A percentile compares a stretch with the other conserved stretches of the same genome.
Evolutionary conservation across 2,113 vertebrate species (phyloP).

Genomic region (Prionailurus viverrinus): DNA sequence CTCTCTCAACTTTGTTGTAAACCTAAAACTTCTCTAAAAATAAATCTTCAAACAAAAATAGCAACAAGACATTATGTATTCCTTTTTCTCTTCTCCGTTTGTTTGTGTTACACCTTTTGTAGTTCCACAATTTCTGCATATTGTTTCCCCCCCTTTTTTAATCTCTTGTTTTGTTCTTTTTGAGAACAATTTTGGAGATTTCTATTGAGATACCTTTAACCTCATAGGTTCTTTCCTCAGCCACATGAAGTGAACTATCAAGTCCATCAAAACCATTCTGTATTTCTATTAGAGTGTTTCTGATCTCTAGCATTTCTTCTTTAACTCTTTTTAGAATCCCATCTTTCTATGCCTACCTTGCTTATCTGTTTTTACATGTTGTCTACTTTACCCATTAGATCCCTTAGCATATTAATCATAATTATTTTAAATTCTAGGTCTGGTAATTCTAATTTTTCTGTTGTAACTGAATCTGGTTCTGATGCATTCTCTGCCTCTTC

Average conservation of each 20-base stretch:
- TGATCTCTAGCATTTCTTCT: not conserved
- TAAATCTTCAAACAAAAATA: not conserved
- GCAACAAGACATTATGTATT: not conserved
- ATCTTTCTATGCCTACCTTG: not conserved
- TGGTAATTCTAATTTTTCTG: not conserved
- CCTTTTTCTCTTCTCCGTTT: not conserved
- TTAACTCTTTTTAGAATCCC: not conserved
- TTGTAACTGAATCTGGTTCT: not conserved
- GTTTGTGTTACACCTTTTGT: too few relatives aligned
- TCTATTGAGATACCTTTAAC: not conserved
- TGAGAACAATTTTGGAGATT: not conserved
- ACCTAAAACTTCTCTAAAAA: not conserved
- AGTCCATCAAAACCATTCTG: not conserved
- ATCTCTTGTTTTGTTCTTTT: not conserved
- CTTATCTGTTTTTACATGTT: not conserved
- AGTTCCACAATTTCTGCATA: not conserved
- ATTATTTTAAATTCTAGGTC: not conserved
- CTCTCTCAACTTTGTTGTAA: not conserved
- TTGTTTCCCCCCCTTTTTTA: not conserved
- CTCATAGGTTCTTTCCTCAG: not conserved
- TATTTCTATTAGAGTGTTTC: not conserved
- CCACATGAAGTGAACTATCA: not conserved
- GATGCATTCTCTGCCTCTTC: not conserved
- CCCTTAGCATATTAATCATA: not conserved
- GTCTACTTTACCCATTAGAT: not conserved